phyloP scores from a whole-genome alignment of 2,888 invertebrate genomes.

The Amblyjoppa fuscipennis region DNA sequence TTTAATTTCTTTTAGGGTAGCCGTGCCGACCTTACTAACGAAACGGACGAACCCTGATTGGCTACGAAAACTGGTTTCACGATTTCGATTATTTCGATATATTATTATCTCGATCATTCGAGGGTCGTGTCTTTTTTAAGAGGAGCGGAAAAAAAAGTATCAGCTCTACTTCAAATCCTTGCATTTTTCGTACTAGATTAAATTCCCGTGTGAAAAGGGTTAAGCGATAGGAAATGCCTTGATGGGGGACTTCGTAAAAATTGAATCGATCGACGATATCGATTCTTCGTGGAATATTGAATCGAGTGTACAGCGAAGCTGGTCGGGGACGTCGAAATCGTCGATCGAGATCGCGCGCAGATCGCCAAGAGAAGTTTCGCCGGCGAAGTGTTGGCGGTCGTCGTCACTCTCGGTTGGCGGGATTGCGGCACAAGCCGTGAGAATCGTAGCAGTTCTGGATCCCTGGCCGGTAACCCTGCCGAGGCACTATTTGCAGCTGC shows the following conservation, averaged over 20 bases:
- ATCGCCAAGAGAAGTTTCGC: constrained; percentile 71
- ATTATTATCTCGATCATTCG: too few relatives aligned
- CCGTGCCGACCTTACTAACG: too few relatives aligned
- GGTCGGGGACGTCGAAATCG: constrained; percentile 39
- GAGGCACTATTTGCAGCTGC: constrained; percentile 14
- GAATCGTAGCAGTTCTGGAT: constrained; percentile 75
- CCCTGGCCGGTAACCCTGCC: constrained; percentile 33
- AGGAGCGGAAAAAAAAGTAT: too few relatives aligned
- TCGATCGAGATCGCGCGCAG: constrained; percentile 75
- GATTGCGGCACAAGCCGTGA: constrained; percentile 74
- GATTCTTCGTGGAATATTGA: constrained; percentile 37
- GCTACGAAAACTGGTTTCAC: too few relatives aligned
- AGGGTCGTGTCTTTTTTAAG: too few relatives aligned
- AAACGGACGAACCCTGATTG: too few relatives aligned
- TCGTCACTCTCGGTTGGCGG: constrained; percentile 63
- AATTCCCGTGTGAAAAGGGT: neutral
- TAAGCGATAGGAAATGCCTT: neutral
- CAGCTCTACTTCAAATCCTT: neutral
- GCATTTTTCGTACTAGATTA: neutral
- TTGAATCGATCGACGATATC: neutral
- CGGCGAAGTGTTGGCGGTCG: constrained; percentile 40
- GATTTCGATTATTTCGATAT: too few relatives aligned
- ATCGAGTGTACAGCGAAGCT: constrained; percentile 51
- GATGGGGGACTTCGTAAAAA: neutral
- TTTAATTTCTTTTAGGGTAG: too few relatives aligned